phyloP scores from a whole-genome alignment of 2,797 vertebrate species.

The Muscicapa striata region DNA sequence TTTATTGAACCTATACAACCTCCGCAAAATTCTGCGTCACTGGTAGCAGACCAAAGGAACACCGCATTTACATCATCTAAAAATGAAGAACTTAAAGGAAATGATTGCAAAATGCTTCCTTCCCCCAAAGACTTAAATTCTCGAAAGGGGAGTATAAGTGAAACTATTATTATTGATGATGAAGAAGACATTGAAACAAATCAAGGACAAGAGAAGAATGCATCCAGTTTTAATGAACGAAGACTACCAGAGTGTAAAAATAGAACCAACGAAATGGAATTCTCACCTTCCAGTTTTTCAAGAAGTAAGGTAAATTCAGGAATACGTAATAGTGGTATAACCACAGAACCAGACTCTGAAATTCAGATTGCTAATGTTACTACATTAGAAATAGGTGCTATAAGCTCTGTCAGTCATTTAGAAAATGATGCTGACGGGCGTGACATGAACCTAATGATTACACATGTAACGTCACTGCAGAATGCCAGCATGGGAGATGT shows the following conservation, averaged over 20 bases:
- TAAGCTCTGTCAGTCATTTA: conserved; percentile 79
- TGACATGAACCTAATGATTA: conserved; percentile 97
- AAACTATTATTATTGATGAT: conserved; percentile 98
- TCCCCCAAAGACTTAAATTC: conserved; percentile 78
- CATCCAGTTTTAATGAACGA: conserved; percentile 78
- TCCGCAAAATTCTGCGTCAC: conserved; percentile 72
- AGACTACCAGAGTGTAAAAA: conserved; percentile 79
- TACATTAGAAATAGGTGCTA: conserved; percentile 84
- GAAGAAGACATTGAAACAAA: conserved; percentile 92
- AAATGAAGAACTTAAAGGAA: conserved; percentile 77
- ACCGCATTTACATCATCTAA: conserved; percentile 76
- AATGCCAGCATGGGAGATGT: conserved; percentile 81
- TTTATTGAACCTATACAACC: conserved; percentile 88
- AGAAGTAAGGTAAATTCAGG: conserved; percentile 84
- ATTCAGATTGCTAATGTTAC: conserved; percentile 97
- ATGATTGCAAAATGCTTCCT: conserved; percentile 77
- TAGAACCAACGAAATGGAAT: conserved; percentile 80
- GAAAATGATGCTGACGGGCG: conserved; percentile 75
- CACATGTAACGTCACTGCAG: conserved; percentile 95
- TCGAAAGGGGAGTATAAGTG: conserved; percentile 83
- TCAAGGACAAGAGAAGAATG: conserved; percentile 80
- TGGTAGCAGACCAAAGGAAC: conserved; percentile 74
- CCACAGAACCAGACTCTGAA: conserved; percentile 95
- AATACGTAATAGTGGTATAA: conserved; percentile 84
- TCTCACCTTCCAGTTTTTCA: conserved; percentile 80